Percentiles rank a stretch among this genome's conserved stretches.
Evolutionary conservation across 2,888 invertebrate genomes (phyloP).

Genomic region (Drosophila helvetica): DNA sequence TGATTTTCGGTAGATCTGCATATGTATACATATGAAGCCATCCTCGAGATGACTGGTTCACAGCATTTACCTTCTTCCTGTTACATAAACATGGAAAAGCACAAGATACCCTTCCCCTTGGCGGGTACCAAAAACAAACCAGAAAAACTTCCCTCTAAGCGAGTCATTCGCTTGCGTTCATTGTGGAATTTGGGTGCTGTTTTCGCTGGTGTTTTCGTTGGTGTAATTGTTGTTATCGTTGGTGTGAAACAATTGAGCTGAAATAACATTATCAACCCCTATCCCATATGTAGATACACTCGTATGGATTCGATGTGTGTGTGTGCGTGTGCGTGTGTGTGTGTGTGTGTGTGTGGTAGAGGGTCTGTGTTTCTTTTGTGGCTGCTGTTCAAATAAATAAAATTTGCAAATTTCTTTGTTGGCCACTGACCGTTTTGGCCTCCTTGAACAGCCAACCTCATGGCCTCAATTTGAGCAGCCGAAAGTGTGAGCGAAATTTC

Average conservation of each 20-base stretch:
- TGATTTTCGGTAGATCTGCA: too few relatives aligned
- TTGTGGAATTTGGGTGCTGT: conserved; percentile 11
- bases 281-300: background rate
- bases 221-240: conserved; percentile 17
- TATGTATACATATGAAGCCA: too few relatives aligned
- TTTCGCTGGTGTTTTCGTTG: conserved; percentile 15
- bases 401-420: conserved; percentile 13
- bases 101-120: background rate
- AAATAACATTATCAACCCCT: conserved; percentile 24
- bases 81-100: background rate
- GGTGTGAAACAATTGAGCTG: conserved; percentile 16
- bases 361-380: background rate
- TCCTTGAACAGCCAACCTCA: background rate
- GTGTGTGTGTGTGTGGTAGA: too few relatives aligned
- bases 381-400: conserved; percentile 17
- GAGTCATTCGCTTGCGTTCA: conserved; percentile 3
- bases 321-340: too few relatives aligned
- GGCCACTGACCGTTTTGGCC: conserved; percentile 2
- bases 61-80: too few relatives aligned
- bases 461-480: background rate
- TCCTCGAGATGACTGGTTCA: too few relatives aligned
- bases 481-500: background rate
- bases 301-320: background rate
- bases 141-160: background rate
- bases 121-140: background rate